Conservation (phyloP, 1,140 invertebrate species). For the Aethina tumida region DNA sequence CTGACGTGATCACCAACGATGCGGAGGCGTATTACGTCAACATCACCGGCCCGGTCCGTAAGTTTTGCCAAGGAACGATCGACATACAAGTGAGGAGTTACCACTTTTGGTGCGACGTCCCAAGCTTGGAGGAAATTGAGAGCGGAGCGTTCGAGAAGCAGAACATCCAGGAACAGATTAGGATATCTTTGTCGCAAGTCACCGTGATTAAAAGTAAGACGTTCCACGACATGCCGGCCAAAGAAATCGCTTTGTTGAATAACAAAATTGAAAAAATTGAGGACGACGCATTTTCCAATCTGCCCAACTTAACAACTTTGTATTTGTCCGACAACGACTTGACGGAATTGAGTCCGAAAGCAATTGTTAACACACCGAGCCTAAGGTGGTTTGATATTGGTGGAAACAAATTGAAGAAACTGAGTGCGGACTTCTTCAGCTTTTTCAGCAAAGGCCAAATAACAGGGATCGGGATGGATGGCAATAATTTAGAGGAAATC, state of each 20-base stretch:
- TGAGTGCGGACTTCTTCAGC: background rate
- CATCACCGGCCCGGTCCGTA: too few relatives aligned
- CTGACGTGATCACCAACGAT: too few relatives aligned
- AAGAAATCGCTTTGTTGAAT: background rate
- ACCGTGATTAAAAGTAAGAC: too few relatives aligned
- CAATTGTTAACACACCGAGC: slow-evolving; percentile 5
- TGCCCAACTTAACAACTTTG: slow-evolving; percentile 1
- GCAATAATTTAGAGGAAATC: slow-evolving; percentile 1
- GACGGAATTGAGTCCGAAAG: slow-evolving; percentile 1
- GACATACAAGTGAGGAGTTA: too few relatives aligned
- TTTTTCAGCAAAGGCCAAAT: slow-evolving; percentile 4
- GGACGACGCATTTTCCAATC: slow-evolving; percentile 1
- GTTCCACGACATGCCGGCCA: too few relatives aligned
- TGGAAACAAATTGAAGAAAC: slow-evolving; percentile 5
- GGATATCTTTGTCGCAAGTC: too few relatives aligned
- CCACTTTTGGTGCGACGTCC: too few relatives aligned
- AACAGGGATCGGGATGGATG: slow-evolving; percentile 1
- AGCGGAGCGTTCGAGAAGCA: too few relatives aligned
- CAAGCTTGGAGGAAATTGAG: too few relatives aligned
- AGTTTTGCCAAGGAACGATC: too few relatives aligned
- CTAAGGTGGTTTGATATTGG: slow-evolving; percentile 4
- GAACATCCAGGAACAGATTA: too few relatives aligned
- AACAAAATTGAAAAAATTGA: slow-evolving; percentile 6
- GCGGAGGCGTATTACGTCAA: too few relatives aligned
- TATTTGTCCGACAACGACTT: slow-evolving; percentile 2